These are phyloP conservation scores for Cotesia typhae DNA, from an alignment of 1,140 invertebrate genomes.

Conservation along the genomic window DNA sequence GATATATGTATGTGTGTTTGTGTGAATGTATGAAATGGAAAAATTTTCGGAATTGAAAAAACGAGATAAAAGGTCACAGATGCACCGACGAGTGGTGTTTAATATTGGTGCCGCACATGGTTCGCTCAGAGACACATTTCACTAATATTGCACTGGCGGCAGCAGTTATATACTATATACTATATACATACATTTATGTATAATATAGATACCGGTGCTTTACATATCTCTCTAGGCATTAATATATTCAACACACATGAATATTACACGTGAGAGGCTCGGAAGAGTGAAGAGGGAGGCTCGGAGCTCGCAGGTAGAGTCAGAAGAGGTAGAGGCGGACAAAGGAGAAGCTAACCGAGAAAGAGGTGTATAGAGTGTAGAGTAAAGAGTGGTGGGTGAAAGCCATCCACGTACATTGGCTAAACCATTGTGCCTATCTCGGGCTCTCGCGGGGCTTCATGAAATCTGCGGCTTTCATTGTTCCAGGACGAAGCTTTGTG, in stretches of 20 bases:
- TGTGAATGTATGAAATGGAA: constrained; percentile 2
- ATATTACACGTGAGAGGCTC: constrained; percentile 51
- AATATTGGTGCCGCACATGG: constrained; percentile 62
- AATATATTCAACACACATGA: constrained; percentile 66
- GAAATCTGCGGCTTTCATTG: constrained; percentile 66
- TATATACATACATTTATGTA: too few species aligned
- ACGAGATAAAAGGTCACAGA: constrained; percentile 48
- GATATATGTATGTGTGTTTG: too few species aligned
- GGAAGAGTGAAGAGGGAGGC: neutral
- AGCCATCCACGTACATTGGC: constrained; percentile 42
- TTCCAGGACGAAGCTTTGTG: constrained; percentile 65
- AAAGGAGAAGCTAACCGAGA: constrained; percentile 4
- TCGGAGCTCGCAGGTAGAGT: neutral
- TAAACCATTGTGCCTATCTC: constrained; percentile 44
- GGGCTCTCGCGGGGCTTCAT: constrained; percentile 55
- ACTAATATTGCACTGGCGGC: constrained; percentile 55
- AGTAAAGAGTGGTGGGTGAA: constrained; percentile 34
- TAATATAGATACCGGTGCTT: constrained; percentile 40
- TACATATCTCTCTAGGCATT: constrained; percentile 61
- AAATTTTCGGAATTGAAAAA: constrained; percentile 21
- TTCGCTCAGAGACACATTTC: constrained; percentile 59
- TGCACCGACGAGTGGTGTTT: constrained; percentile 61
- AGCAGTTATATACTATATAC: constrained; percentile 25
- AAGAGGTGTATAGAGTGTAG: constrained; percentile 14
- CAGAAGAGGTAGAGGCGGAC: constrained; percentile 5